Percentiles rank a stretch among this genome's conserved stretches.
Evolutionary conservation across 37 sponge, comb jelly and placozoan genomes (phyloP).

Genomic region (Aphrocallistes beatrix): DNA sequence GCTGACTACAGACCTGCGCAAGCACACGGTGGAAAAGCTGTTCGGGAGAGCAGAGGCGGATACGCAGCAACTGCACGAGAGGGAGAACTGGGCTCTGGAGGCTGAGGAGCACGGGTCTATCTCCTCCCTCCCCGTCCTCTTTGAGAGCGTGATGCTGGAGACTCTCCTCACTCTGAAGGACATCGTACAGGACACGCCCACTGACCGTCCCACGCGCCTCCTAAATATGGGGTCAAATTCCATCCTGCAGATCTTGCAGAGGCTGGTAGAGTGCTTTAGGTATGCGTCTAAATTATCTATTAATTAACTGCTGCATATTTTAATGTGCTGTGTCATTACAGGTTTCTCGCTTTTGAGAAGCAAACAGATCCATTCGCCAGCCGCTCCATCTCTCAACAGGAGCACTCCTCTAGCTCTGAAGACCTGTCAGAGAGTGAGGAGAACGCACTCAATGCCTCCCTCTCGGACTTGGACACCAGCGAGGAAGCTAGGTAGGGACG

Average conservation of each 20-base stretch:
- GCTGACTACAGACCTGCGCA: background rate
- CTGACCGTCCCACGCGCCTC: background rate
- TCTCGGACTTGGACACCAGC: background rate
- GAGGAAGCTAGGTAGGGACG: background rate
- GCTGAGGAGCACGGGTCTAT: constrained; percentile 67
- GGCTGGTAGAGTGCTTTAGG: background rate
- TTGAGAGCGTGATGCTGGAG: constrained; percentile 76
- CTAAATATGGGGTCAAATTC: background rate
- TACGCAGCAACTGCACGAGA: constrained; percentile 43
- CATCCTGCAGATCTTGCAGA: background rate
- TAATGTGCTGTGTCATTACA: background rate
- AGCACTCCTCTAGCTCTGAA: background rate
- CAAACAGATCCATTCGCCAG: background rate
- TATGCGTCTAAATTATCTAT: background rate
- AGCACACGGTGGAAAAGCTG: background rate
- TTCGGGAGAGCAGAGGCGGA: constrained; percentile 30
- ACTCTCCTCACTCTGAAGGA: constrained; percentile 68
- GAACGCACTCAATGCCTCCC: background rate
- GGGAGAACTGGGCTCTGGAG: constrained; percentile 78
- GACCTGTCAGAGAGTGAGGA: background rate
- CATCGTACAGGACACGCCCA: constrained; percentile 41
- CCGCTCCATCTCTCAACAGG: background rate
- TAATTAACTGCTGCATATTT: background rate
- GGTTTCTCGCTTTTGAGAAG: background rate
- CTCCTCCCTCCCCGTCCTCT: constrained; percentile 72